Evolutionary conservation across 2,113 vertebrate genomes (phyloP), one percentile per base, ranked within the genome.

Genomic region (Scophthalmus maximus): DNA sequence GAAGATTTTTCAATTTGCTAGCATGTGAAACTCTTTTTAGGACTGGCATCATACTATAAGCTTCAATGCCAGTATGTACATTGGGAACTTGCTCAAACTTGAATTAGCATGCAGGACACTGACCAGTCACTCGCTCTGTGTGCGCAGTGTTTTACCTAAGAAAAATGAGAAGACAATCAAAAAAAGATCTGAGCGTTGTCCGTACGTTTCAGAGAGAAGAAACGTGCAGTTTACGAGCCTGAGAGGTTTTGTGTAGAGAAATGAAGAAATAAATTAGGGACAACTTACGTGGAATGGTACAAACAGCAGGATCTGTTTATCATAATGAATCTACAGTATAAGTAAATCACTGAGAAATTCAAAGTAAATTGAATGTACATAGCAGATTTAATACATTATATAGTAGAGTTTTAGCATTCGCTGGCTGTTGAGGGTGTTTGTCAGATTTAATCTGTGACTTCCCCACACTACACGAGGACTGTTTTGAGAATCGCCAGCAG

Each of bases 391-490:
- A 27, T 63, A 38, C 7, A 50, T 23, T 22, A 18, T 46, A 2
- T 27, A n/a, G 14, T 3, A 17, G 20, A 15, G 47, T 58, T 53
- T 75, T 18, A 32, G 25, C 15, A 61, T 29, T 42, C 18, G 22
- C 27, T 59, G 34, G 25, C 44, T 38, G 6, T 38, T 29, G 0
- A 22, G 27, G 44, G 17, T 38, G 42, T 42, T 69, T 78, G 68
- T 55, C 53, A 49, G n/a, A 44, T 53, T 50, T 3, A 68, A 22
- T 64, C n/a, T 40, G 25, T 26, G 27, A 32, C 46, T 55, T 46
- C 20, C 27, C 42, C 50, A 57, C 63, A 14, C 8, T 23, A 22
- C 17, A n/a, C 15, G 17, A 29, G 15, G 17, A 78, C 14, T 36
- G 40, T 20, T 25, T 6, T 0, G 1, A 20, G 27, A 78, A 52